Evolutionary conservation across 1,140 invertebrate species (phyloP).

Genomic region (Drosophila hydei): DNA sequence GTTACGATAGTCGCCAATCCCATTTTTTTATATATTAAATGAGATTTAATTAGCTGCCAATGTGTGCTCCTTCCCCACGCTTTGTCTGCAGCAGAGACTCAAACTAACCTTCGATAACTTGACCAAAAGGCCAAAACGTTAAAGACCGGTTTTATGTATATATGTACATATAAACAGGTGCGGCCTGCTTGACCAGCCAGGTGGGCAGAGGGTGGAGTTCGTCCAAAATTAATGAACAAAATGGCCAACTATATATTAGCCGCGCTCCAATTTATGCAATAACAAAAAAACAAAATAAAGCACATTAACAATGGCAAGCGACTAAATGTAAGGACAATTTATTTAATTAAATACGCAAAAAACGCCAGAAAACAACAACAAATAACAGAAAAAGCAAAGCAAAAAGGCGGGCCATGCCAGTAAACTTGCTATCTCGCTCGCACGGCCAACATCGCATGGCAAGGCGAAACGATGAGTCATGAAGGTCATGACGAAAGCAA

Average conservation of each 20-base stretch:
- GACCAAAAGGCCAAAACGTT: constrained; percentile 7
- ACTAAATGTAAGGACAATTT: constrained; percentile 74
- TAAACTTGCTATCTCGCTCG: constrained; percentile 13
- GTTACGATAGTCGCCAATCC: background rate
- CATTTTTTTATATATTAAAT: constrained; percentile 2
- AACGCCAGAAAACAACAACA: constrained; percentile 41
- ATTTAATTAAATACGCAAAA: constrained; percentile 79
- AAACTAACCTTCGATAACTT: constrained; percentile 35
- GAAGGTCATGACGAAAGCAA: constrained; percentile 84
- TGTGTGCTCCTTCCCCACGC: background rate
- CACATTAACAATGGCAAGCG: constrained; percentile 43
- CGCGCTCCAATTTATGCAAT: constrained; percentile 69
- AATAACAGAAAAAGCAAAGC: constrained; percentile 28
- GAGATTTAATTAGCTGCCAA: constrained; percentile 31
- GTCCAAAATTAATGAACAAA: constrained; percentile 70
- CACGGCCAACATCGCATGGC: background rate
- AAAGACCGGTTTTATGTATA: background rate
- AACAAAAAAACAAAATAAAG: constrained; percentile 19
- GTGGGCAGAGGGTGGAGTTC: constrained; percentile 3
- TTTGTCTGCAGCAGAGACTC: background rate
- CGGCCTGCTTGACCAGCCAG: constrained; percentile 1
- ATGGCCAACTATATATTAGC: constrained; percentile 77
- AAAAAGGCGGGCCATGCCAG: constrained; percentile 55
- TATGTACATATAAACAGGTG: constrained; percentile 29
- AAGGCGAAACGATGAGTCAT: constrained; percentile 79